A percentile compares a stretch with the other conserved stretches of the same genome.
phyloP scores from a whole-genome alignment of 2,797 vertebrate genomes.

The Syndactyla subalaris region DNA sequence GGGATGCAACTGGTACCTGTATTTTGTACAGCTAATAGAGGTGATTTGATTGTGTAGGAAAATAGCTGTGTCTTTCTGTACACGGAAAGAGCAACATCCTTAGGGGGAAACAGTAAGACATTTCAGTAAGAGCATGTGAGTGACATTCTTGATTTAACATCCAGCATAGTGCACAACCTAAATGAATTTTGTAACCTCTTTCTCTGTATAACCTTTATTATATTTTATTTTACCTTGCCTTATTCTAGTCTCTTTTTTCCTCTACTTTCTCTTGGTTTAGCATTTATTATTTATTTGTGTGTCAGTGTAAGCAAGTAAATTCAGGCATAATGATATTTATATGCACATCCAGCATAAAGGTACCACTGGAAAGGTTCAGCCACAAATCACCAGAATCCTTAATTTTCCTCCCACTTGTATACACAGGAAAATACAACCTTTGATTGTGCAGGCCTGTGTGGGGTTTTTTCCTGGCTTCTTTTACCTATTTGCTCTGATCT shows the following conservation, averaged over 20 bases:
- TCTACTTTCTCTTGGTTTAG: background rate
- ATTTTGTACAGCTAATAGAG: background rate
- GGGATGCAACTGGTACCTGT: background rate
- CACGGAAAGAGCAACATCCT: background rate
- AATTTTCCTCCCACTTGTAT: background rate
- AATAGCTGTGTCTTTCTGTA: background rate
- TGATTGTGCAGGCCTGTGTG: rapidly evolving
- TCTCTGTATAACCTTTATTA: background rate
- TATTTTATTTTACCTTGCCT: background rate
- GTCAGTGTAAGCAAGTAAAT: background rate
- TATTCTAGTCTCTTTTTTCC: background rate
- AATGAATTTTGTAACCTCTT: background rate
- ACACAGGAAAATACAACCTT: rapidly evolving
- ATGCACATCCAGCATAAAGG: background rate
- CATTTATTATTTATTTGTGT: background rate
- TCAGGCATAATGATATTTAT: background rate
- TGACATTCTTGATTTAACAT: background rate
- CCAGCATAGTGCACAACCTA: background rate
- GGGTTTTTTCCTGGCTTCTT: background rate
- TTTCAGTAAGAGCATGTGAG: background rate
- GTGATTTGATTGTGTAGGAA: background rate
- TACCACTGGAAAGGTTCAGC: background rate
- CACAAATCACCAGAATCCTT: background rate
- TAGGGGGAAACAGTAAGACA: background rate
- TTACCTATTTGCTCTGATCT: background rate